Evolutionary conservation across 1,140 invertebrate genomes (phyloP), one percentile per base, ranked within the genome.

Genomic region (Heliconius nattereri): DNA sequence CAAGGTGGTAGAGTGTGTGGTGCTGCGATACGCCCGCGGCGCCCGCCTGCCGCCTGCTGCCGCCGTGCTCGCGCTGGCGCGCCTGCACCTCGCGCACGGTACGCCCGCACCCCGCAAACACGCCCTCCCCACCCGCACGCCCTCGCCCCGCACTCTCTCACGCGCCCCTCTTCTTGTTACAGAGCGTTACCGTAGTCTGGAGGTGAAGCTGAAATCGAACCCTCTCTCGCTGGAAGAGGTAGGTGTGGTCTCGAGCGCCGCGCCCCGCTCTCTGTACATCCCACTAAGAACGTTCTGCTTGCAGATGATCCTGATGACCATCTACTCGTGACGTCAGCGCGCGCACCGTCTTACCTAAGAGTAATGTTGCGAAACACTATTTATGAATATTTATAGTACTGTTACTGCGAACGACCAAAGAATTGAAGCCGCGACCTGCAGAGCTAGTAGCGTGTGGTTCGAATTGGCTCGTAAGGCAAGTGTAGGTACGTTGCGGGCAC

Each of bases 1-100:
- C 90, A 97, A 97, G 95, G 97, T 97, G 77, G 92, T 97, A 73
- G 97, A 97, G 95, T 96, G 96, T 90, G 89, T 97, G 23, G 96
- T 97, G 66, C 90, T 97, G 45, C 90, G 97, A 81, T 97, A 96
- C 93, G 95, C 96, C 20, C 96, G 96, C 87, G 96, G 96, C 89
- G 92, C 92, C 75, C 85, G 95, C 26, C 89, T 97, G 3, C 95
- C 96, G 7, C 95, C 96, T 2, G 96, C 97, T 91, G 95, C 95
- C 81, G 97, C 96, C 89, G 88, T 97, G 20, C 95, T 97, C 95
- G 96, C 96, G 45, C 95, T 97, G 92, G 96, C 97, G 29, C 91
- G 96, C 71, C 94, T 97, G 60, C 96, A 97, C 91, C 94, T 97
- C 72, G 96, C 97, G 45, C 97, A 97, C 91, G 96, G 97, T 97